Evolutionary conservation across 2,113 vertebrate genomes (phyloP).

Genomic region (Eublepharis macularius): DNA sequence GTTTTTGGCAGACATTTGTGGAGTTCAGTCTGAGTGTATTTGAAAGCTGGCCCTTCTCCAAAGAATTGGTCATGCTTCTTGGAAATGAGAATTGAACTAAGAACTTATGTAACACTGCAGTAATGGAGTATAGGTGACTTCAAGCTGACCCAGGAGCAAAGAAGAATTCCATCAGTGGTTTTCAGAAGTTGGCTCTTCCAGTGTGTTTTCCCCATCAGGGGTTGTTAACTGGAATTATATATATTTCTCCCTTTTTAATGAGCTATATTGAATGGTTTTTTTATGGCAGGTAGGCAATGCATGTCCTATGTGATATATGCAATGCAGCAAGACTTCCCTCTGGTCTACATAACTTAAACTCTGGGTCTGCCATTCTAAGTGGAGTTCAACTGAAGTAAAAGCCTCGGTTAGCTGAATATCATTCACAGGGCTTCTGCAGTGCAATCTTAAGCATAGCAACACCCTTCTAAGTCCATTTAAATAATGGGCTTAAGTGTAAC

Average conservation of each 20-base stretch:
- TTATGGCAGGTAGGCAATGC: background rate
- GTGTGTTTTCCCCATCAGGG: background rate
- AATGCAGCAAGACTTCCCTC: background rate
- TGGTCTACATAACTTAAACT: background rate
- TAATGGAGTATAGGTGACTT: background rate
- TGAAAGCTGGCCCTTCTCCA: constrained; percentile 27
- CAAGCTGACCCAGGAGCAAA: constrained; percentile 28
- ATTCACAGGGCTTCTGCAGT: background rate
- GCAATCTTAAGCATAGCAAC: too few species aligned
- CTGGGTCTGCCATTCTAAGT: background rate
- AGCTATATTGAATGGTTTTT: background rate
- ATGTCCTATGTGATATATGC: background rate
- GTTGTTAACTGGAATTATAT: background rate
- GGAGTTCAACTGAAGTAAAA: background rate
- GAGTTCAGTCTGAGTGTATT: constrained; percentile 25
- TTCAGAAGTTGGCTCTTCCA: background rate
- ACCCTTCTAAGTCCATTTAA: too few species aligned
- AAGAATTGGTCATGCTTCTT: constrained; percentile 43
- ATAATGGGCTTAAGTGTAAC: too few species aligned
- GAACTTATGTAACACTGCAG: constrained; percentile 44
- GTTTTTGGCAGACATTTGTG: constrained; percentile 31
- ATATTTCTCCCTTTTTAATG: background rate
- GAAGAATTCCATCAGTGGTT: constrained; percentile 13
- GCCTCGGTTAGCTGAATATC: background rate
- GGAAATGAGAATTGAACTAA: constrained; percentile 43